A percentile compares a stretch with the other conserved stretches of the same genome.
phyloP scores from a whole-genome alignment of 1,140 invertebrate species.

The Meloidogyne hapla region DNA sequence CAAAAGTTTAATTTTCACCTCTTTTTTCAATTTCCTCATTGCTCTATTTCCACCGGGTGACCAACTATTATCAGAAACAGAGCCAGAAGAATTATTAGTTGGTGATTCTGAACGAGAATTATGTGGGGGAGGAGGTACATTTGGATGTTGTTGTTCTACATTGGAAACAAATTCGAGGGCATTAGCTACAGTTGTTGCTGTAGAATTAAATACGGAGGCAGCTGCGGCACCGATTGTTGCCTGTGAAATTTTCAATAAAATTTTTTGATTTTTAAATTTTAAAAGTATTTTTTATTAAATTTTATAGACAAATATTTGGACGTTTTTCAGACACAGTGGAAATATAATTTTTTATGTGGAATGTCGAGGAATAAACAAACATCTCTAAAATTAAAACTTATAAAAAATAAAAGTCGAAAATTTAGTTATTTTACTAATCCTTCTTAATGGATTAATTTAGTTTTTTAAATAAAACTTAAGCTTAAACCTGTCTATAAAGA shows the following conservation, averaged over 20 bases:
- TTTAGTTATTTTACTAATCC: too few species aligned
- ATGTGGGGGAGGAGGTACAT: not conserved
- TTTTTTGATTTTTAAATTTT: not conserved
- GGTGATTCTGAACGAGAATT: not conserved
- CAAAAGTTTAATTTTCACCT: not conserved
- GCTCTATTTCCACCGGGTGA: not conserved
- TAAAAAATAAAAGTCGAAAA: too few species aligned
- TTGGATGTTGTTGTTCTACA: conserved; percentile 11
- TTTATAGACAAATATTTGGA: too few species aligned
- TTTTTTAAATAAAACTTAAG: not conserved
- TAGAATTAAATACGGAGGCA: not conserved
- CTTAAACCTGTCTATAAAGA: conserved; percentile 24
- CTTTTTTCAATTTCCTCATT: not conserved
- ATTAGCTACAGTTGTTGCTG: conserved; percentile 26
- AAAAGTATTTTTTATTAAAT: too few species aligned
- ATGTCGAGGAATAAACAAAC: too few species aligned
- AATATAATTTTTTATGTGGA: too few species aligned
- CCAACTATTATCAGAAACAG: not conserved
- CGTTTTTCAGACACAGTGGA: too few species aligned
- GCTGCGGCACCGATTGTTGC: conserved; percentile 18
- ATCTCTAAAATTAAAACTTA: too few species aligned
- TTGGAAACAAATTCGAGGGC: conserved; percentile 19
- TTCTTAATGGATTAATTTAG: too few species aligned
- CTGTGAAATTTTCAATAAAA: not conserved
- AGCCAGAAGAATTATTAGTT: not conserved